phyloP scores from a whole-genome alignment of 2,797 vertebrate species.

The Lagocephalus sceleratus region DNA sequence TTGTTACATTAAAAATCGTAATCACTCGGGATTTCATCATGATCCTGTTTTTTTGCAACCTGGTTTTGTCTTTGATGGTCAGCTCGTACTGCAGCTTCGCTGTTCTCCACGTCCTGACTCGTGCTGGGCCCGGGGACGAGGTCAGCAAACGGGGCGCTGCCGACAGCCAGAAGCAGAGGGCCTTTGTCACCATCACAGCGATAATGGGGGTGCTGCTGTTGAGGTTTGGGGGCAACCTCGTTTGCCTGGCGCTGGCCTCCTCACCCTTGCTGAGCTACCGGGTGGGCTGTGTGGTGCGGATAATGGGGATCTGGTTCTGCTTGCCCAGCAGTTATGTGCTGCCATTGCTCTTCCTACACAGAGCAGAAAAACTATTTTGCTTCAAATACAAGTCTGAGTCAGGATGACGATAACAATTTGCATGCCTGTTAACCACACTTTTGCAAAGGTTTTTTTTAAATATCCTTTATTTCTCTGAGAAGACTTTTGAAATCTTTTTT shows the following conservation, averaged over 20 bases:
- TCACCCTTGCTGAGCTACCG: neutral
- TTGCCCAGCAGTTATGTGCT: conserved; percentile 31
- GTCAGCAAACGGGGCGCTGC: neutral
- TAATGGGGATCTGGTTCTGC: conserved; percentile 1
- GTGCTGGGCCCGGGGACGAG: neutral
- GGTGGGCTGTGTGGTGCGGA: neutral
- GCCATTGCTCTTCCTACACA: conserved; percentile 30
- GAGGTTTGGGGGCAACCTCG: conserved; percentile 17
- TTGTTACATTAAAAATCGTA: conserved; percentile 2
- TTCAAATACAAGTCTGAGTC: neutral
- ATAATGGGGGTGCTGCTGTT: conserved; percentile 25
- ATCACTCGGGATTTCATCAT: neutral
- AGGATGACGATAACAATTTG: neutral
- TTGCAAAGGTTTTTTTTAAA: neutral
- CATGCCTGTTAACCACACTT: neutral
- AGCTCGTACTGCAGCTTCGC: conserved; percentile 33
- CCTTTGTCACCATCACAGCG: conserved; percentile 14
- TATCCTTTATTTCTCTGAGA: no score
- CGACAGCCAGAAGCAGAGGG: conserved; percentile 17
- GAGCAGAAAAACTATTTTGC: conserved; percentile 13
- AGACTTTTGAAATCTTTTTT: no score
- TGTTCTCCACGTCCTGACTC: conserved; percentile 19
- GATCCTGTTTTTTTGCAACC: conserved; percentile 21
- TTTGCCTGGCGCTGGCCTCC: neutral
- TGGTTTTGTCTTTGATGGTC: conserved; percentile 2